phyloP scores from a whole-genome alignment of 2,797 vertebrate genomes.

The Steatocranus sp. region DNA sequence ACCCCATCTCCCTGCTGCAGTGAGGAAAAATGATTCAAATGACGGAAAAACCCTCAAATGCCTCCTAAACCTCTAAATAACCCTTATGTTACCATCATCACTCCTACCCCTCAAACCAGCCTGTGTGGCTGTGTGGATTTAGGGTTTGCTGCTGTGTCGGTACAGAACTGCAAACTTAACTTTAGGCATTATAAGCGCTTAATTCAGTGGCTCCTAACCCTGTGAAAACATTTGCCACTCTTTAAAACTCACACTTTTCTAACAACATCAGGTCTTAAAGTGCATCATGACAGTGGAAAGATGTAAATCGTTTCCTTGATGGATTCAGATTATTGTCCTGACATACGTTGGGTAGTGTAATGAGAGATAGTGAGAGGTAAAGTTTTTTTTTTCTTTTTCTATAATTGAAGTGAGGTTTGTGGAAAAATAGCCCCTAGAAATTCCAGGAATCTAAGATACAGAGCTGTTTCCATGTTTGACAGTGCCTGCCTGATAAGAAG shows the following conservation, averaged over 20 bases:
- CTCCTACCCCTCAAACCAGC: background rate
- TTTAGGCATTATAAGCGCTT: background rate
- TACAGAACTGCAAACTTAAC: background rate
- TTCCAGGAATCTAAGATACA: constrained; percentile 23
- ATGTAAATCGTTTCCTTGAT: background rate
- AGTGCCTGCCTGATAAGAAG: constrained; percentile 2
- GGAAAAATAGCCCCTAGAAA: constrained; percentile 26
- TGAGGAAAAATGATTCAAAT: constrained; percentile 12
- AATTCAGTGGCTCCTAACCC: background rate
- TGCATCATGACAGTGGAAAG: background rate
- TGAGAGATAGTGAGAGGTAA: background rate
- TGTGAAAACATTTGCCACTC: constrained; percentile 11
- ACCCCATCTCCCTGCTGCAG: background rate
- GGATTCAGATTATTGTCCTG: background rate
- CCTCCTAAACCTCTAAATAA: constrained; percentile 45
- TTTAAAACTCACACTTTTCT: background rate
- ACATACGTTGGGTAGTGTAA: background rate
- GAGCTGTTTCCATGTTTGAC: background rate
- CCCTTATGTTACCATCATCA: constrained; percentile 14
- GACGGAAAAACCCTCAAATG: constrained; percentile 41
- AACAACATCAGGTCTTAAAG: background rate
- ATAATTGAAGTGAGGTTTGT: constrained; percentile 1
- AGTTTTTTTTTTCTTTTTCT: background rate
- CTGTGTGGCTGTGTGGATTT: background rate
- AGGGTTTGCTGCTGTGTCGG: background rate